Evolutionary conservation across 2,888 invertebrate genomes (phyloP).

Genomic region (Masnerella sp.): DNA sequence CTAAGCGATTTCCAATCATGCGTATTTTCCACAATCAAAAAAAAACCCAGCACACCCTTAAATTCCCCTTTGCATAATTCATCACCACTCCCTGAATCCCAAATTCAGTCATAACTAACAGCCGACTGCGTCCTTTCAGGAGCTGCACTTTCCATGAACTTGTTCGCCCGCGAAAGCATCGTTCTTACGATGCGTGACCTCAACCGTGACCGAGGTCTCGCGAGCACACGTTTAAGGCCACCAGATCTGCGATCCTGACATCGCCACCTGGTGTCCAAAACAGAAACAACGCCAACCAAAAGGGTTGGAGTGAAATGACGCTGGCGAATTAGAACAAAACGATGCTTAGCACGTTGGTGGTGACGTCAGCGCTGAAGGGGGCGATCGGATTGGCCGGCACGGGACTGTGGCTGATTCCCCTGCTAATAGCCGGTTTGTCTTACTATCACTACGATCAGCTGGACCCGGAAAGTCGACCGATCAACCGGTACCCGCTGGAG

Average conservation of each 20-base stretch:
- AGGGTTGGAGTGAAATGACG: conserved; percentile 36
- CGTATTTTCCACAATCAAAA: too few relatives aligned
- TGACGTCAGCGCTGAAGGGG: conserved; percentile 86
- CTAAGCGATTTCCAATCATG: too few relatives aligned
- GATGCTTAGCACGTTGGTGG: conserved; percentile 86
- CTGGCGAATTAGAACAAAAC: conserved; percentile 75
- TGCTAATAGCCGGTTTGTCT: conserved; percentile 88
- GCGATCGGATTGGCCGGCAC: conserved; percentile 87
- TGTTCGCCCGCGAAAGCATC: conserved; percentile 23
- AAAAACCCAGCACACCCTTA: too few relatives aligned
- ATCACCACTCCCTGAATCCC: background rate
- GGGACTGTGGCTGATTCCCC: conserved; percentile 90
- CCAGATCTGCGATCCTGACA: conserved; percentile 62
- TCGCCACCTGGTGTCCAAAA: conserved; percentile 27
- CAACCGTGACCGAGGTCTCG: conserved; percentile 62
- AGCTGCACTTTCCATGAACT: conserved; percentile 33
- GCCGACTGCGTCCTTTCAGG: conserved; percentile 43
- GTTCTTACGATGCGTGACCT: conserved; percentile 63
- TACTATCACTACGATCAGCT: conserved; percentile 88
- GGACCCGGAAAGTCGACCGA: conserved; percentile 88
- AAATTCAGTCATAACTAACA: conserved; percentile 8
- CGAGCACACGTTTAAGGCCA: conserved; percentile 64
- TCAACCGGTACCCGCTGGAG: conserved; percentile 83
- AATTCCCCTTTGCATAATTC: too few relatives aligned
- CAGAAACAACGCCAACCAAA: conserved; percentile 10